A percentile compares a stretch with the other conserved stretches of the same genome.
phyloP scores from a whole-genome alignment of 2,113 vertebrate genomes.

The Oceanites oceanicus region DNA sequence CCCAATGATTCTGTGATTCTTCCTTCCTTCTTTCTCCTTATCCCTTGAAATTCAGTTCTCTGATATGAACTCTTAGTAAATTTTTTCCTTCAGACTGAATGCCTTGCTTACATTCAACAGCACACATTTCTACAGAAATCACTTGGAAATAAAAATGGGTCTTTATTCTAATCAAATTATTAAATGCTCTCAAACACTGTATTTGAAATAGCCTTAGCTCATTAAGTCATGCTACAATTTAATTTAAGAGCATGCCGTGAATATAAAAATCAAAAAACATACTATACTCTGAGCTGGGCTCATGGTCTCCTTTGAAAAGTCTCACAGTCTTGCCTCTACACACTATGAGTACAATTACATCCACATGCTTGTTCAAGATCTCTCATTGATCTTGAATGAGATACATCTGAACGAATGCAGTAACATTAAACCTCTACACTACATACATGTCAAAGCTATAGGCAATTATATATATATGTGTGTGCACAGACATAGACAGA shows the following conservation, averaged over 20 bases:
- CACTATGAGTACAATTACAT: neutral
- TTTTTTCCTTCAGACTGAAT: neutral
- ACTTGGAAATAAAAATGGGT: neutral
- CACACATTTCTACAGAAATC: neutral
- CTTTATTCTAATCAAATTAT: neutral
- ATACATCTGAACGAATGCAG: neutral
- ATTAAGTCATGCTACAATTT: neutral
- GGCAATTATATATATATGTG: neutral
- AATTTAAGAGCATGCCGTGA: neutral
- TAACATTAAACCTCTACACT: neutral
- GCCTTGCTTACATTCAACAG: neutral
- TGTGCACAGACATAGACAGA: neutral
- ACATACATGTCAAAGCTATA: neutral
- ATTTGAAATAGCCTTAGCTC: neutral
- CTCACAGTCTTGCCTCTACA: neutral
- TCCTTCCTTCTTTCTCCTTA: neutral
- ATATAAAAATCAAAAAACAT: neutral
- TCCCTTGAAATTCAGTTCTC: neutral
- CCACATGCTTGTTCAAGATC: neutral
- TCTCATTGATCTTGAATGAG: neutral
- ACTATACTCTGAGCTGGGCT: neutral
- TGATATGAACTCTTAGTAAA: neutral
- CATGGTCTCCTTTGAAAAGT: neutral
- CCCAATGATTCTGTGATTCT: neutral
- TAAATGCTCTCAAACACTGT: neutral